phyloP scores from a whole-genome alignment of 35 echinoderm and acorn worm species.

The Apostichopus californicus region DNA sequence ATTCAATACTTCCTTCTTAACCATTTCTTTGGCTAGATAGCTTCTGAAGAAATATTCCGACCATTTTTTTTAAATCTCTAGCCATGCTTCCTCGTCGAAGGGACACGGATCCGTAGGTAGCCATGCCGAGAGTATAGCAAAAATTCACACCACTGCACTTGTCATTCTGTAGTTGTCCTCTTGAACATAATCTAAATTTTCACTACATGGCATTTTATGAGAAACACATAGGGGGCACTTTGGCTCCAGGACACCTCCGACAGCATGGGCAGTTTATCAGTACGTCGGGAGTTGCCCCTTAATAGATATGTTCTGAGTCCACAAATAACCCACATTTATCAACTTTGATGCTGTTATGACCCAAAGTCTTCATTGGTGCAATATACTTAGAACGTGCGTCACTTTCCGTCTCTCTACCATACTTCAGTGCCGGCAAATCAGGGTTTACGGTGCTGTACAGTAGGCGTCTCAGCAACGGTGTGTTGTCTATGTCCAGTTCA shows the following conservation, averaged over 20 bases:
- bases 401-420: not conserved
- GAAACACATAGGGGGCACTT: not conserved
- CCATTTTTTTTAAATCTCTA: too few species aligned
- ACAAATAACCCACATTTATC: too few species aligned
- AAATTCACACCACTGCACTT: conserved; percentile 53
- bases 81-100: not conserved
- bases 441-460: not conserved
- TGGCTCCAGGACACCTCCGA: too few species aligned
- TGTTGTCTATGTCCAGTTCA: not conserved
- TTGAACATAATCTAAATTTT: too few species aligned
- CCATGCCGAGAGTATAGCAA: conserved; percentile 62
- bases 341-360: too few species aligned
- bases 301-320: too few species aligned
- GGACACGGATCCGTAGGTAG: not conserved
- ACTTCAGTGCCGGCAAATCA: not conserved
- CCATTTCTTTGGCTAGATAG: too few species aligned
- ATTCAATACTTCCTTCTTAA: too few species aligned
- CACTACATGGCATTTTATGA: too few species aligned
- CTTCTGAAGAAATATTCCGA: not conserved
- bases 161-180: not conserved
- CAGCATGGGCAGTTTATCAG: too few species aligned
- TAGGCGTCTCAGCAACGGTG: not conserved
- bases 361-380: not conserved
- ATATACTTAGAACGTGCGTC: not conserved
- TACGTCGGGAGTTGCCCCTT: too few species aligned